Base-by-base conservation (phyloP, 2,797 vertebrate genomes). In the Neomorphus geoffroyi region DNA sequence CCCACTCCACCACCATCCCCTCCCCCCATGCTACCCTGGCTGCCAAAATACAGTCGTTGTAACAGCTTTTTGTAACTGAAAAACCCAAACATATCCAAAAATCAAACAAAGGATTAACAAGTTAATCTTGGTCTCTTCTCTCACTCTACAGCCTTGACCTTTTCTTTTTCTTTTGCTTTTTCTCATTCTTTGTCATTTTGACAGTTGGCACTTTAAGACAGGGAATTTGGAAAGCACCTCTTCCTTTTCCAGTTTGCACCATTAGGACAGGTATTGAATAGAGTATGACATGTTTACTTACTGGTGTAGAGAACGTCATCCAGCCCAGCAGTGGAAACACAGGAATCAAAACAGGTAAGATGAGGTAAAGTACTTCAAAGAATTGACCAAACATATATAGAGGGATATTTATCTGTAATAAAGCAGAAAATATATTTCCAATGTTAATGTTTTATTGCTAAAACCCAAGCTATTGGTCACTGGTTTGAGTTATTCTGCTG, bases 281-380 rank as follows among this genome's bases (percentile, higher is more conserved):
- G 7, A 39, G 27, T 0, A 28, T 69, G 50, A 50, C 8, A 6
- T 1, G 6, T 54, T 92, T 66, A 35, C 91, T 94, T 69, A 96
- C 95, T 4, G 11, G 6, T 26, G 6, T 3, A 33, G 48, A 13
- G 13, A 67, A 65, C 3, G 19, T 11, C 22, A 81, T 4, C 65
- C 94, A 97, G 72, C 57, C 90, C 77, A 71, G 3, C 13, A 88
- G 14, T 10, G 95, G 80, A 58, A 80, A 87, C 5, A 77, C 2
- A 37, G 98, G 98, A 72, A 97, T 1, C 14, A 98, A 73, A 64
- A 18, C 3, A 10, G 5, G 92, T 41, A 43, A 88, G 17, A 0
- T 2, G 2, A 69, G 53, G 51, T 33, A 75, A 66, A 33, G 0
- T 2, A 2, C 3, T 0, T 4, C 0, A 0, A 33, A 0, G 6